Conservation (phyloP, 1,140 invertebrate genomes). For the Danaus melanippus region DNA sequence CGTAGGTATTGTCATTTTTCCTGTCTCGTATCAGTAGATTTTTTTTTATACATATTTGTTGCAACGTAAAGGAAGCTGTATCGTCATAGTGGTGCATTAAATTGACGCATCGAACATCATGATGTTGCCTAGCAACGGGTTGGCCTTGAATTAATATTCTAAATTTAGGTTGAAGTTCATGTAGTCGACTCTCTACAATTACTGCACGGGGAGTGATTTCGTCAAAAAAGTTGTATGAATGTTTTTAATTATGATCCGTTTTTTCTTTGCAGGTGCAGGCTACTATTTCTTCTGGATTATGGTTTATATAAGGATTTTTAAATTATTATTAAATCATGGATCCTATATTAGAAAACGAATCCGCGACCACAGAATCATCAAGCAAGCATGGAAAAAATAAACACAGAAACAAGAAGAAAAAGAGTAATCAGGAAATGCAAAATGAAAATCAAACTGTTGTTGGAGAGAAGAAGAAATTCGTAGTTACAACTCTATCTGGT, state of each 20-base stretch:
- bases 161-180: slow-evolving; percentile 13
- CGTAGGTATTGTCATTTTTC: too few relatives aligned
- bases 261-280: slow-evolving; percentile 50
- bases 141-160: slow-evolving; percentile 23
- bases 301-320: slow-evolving; percentile 38
- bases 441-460: slow-evolving; percentile 54
- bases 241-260: slow-evolving; percentile 4
- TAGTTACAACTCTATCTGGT: slow-evolving; percentile 56
- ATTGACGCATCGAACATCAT: slow-evolving; percentile 40
- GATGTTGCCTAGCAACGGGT: slow-evolving; percentile 49
- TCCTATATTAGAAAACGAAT: slow-evolving; percentile 68
- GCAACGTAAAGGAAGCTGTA: too few relatives aligned
- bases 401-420: slow-evolving; percentile 61
- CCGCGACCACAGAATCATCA: slow-evolving; percentile 49
- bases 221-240: not conserved
- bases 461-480: slow-evolving; percentile 55
- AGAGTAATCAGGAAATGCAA: slow-evolving; percentile 36
- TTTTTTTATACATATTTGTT: too few relatives aligned
- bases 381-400: slow-evolving; percentile 56
- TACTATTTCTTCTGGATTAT: slow-evolving; percentile 39
- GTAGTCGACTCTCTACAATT: not conserved
- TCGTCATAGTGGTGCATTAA: slow-evolving; percentile 30
- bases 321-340: slow-evolving; percentile 48
- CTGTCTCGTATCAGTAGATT: too few relatives aligned
- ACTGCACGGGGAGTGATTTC: too few relatives aligned